phyloP scores from a whole-genome alignment of 2,797 vertebrate species.

The Cottoperca gobio region DNA sequence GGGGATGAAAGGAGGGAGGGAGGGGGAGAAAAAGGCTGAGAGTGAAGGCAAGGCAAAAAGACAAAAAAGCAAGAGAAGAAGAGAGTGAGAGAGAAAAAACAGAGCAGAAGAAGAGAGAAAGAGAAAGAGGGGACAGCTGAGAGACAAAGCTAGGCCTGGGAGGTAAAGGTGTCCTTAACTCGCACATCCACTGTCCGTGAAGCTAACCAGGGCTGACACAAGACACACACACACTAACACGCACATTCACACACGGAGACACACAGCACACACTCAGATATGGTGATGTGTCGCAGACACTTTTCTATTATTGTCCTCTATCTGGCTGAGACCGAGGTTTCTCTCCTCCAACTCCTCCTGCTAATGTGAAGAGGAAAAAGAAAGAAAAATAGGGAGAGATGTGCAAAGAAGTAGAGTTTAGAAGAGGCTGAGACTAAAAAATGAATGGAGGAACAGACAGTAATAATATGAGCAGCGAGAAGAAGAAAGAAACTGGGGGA shows the following conservation, averaged over 20 bases:
- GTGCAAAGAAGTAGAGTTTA: neutral
- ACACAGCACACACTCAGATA: slow-evolving; percentile 40
- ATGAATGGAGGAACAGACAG: slow-evolving; percentile 16
- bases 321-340: slow-evolving; percentile 27
- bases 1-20: slow-evolving; percentile 11
- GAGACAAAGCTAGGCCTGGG: slow-evolving; percentile 75
- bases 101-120: neutral
- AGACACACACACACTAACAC: slow-evolving; percentile 47
- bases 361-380: slow-evolving; percentile 43
- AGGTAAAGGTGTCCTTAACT: slow-evolving; percentile 83
- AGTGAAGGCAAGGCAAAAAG: slow-evolving; percentile 34
- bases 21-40: slow-evolving; percentile 17
- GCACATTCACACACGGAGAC: slow-evolving; percentile 32
- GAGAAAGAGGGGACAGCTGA: slow-evolving; percentile 57
- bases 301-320: slow-evolving; percentile 58
- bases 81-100: slow-evolving; percentile 7
- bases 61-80: slow-evolving; percentile 37
- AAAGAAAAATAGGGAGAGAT: neutral
- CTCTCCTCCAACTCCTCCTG: slow-evolving; percentile 32
- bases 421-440: neutral
- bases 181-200: slow-evolving; percentile 68
- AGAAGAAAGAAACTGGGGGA: neutral
- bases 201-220: slow-evolving; percentile 71
- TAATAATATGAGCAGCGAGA: neutral
- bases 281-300: slow-evolving; percentile 48